phyloP scores from a whole-genome alignment of 1,140 invertebrate species.

The Contarinia nasturtii region DNA sequence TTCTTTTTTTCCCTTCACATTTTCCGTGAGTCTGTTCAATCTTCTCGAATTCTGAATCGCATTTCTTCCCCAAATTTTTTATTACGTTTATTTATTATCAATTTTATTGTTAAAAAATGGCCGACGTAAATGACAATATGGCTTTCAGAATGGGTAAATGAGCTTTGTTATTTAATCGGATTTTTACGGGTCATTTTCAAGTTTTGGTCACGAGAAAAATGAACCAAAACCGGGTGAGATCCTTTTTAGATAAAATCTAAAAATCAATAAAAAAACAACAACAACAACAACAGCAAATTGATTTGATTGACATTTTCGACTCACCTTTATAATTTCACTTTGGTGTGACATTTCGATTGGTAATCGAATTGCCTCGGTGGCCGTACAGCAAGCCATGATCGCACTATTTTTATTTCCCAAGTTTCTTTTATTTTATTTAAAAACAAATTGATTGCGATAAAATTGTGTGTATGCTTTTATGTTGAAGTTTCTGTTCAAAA shows the following conservation, averaged over 20 bases:
- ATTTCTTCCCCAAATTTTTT: background rate
- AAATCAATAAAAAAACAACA: slow-evolving; percentile 1
- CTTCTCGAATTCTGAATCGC: too few species aligned
- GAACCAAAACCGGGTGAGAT: background rate
- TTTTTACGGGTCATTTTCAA: too few species aligned
- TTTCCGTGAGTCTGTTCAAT: too few species aligned
- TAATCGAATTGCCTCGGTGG: slow-evolving; percentile 39
- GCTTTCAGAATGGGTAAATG: background rate
- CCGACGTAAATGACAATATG: background rate
- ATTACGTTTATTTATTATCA: background rate
- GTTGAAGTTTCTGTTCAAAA: too few species aligned
- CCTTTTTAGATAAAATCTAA: slow-evolving; percentile 6
- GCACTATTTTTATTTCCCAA: background rate
- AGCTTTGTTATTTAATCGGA: background rate
- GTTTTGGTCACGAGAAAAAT: too few species aligned
- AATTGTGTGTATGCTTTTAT: too few species aligned
- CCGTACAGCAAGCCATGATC: slow-evolving; percentile 43
- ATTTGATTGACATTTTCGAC: slow-evolving; percentile 8
- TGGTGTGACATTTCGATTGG: slow-evolving; percentile 58
- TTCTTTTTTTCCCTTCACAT: too few species aligned
- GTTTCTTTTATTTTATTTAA: too few species aligned
- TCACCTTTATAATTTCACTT: slow-evolving; percentile 61
- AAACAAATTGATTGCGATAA: too few species aligned
- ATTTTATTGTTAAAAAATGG: background rate
- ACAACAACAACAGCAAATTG: background rate